Evolutionary conservation across 2,113 vertebrate species (phyloP), one percentile per base, ranked within the genome.

Genomic region (Engraulis encrasicolus): DNA sequence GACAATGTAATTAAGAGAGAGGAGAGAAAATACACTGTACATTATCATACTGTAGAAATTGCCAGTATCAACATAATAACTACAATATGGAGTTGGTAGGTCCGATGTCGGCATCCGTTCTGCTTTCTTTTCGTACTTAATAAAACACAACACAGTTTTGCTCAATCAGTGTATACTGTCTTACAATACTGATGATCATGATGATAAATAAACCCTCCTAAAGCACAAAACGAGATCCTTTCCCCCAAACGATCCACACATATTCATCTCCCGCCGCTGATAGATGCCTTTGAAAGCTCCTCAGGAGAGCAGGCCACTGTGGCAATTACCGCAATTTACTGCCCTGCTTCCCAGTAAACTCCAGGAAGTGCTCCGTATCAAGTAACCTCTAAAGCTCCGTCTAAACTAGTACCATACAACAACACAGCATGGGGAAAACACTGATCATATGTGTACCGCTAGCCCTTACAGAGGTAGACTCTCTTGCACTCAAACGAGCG

Each of bases 271-370:
- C 20, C n/a, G 34, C 34, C 19, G 23, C 50, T 15, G 20, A 61
- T 18, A 81, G 54, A 61, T 20, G 50, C 20, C 19, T 80, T 74
- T 84, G 17, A 86, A 87, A 81, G 38, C 31, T n/a, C 79, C 20
- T 15, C 34, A 82, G 58, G 48, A 84, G 82, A 79, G 81, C 82
- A 80, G 89, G 85, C 91, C 89, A 92, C 85, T 79, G 61, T 90
- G 85, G 86, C 90, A 93, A 93, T 91, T 89, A 92, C 87, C 81
- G 61, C 66, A 84, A 90, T 93, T 93, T 94, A 94, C 90, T 89
- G 89, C 50, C 83, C 82, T 48, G 81, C 85, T 86, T 91, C 86
- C 91, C 88, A 90, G 90, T 90, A 86, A 91, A 91, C 88, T 83
- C 84, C 89, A 83, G 91, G 90, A 95, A 92, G 88, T 90, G 85